phyloP scores from a whole-genome alignment of 2,888 invertebrate species.

The Drosophila fungiperda region DNA sequence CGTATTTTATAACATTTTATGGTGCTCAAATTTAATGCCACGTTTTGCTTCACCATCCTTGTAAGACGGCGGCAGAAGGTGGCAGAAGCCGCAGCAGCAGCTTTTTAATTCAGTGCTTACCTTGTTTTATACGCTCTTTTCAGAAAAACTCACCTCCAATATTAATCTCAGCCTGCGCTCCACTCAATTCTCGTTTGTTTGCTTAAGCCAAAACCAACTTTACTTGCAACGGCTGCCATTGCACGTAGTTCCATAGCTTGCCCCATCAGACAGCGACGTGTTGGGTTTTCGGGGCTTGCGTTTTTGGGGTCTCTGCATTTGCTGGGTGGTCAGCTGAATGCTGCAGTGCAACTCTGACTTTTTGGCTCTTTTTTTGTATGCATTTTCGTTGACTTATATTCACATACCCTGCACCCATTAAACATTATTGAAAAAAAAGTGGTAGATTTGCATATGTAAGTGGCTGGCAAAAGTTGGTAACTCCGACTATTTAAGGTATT shows the following conservation, averaged over 20 bases:
- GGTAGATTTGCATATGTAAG: background rate
- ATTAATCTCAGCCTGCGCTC: background rate
- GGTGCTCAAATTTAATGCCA: conserved; percentile 57
- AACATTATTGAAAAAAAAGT: too few relatives aligned
- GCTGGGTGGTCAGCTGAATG: conserved; percentile 64
- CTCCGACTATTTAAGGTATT: background rate
- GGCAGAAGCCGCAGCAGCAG: background rate
- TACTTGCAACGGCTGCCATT: conserved; percentile 61
- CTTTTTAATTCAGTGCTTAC: conserved; percentile 23
- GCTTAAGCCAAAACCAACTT: conserved; percentile 51
- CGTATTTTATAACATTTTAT: conserved; percentile 60
- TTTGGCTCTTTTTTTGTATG: conserved; percentile 58
- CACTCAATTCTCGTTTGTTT: conserved; percentile 41
- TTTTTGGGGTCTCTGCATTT: conserved; percentile 18
- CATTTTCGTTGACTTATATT: conserved; percentile 43
- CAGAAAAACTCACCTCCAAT: background rate
- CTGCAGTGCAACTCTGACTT: conserved; percentile 40
- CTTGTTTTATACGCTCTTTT: conserved; percentile 33
- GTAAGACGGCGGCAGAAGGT: conserved; percentile 10
- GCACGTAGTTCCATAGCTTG: conserved; percentile 59
- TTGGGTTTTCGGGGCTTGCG: conserved; percentile 24
- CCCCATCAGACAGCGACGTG: conserved; percentile 46
- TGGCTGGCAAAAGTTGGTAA: background rate
- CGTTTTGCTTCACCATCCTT: conserved; percentile 43
- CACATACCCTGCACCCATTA: background rate